phyloP scores from a whole-genome alignment of 2,797 vertebrate species.

The Xiphophorus birchmanni region DNA sequence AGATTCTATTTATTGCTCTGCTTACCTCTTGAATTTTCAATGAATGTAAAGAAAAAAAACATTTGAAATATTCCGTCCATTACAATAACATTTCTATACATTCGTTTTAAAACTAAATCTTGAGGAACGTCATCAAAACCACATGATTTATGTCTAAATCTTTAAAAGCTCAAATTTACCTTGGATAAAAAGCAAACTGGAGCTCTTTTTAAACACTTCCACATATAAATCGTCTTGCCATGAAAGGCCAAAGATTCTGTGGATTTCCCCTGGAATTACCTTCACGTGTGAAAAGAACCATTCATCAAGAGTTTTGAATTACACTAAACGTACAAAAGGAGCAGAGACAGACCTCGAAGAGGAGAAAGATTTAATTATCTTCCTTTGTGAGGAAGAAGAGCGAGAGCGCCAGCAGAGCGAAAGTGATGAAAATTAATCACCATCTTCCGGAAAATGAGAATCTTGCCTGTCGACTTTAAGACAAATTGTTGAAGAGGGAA shows the following conservation, averaged over 20 bases:
- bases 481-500: conserved; percentile 38
- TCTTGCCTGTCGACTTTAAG: conserved; percentile 59
- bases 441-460: conserved; percentile 70
- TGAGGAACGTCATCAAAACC: conserved; percentile 24
- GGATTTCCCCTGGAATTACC: conserved; percentile 53
- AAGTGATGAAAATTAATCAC: conserved; percentile 72
- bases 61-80: background rate
- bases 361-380: conserved; percentile 70
- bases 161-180: conserved; percentile 29
- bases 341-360: conserved; percentile 46
- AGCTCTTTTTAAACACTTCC: conserved; percentile 16
- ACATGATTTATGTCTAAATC: conserved; percentile 26
- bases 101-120: background rate
- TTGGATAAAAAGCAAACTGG: conserved; percentile 37
- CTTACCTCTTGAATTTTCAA: conserved; percentile 46
- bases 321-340: conserved; percentile 44
- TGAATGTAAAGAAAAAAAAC: conserved; percentile 30
- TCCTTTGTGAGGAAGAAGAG: conserved; percentile 58
- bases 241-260: conserved; percentile 50
- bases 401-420: conserved; percentile 49
- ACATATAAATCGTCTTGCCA: conserved; percentile 30
- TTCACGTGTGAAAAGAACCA: conserved; percentile 54
- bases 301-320: conserved; percentile 49
- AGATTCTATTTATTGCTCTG: background rate
- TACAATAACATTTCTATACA: background rate